Conservation (phyloP, 2,113 vertebrate species). For the Hepsetus odoe region DNA sequence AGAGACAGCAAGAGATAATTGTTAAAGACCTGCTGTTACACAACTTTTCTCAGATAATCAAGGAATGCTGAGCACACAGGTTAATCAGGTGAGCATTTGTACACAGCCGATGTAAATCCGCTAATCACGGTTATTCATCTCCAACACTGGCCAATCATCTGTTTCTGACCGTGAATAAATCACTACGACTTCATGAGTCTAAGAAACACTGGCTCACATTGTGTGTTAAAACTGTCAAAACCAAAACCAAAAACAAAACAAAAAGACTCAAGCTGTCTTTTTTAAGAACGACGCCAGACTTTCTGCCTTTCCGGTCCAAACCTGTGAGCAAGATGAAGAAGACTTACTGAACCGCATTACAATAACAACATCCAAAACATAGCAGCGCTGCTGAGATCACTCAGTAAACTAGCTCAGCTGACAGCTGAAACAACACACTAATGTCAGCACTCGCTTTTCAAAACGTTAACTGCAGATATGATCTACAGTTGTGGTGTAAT, state of each 20-base stretch:
- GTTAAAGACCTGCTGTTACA: neutral
- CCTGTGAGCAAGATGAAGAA: conserved; percentile 23
- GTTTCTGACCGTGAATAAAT: neutral
- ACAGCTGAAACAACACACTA: neutral
- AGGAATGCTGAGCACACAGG: conserved; percentile 5
- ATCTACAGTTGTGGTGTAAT: neutral
- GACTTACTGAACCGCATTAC: neutral
- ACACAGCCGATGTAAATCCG: neutral
- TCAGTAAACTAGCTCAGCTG: neutral
- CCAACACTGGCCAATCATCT: neutral
- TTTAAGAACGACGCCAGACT: neutral
- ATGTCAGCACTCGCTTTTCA: neutral
- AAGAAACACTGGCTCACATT: neutral
- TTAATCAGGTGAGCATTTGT: neutral
- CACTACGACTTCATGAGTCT: neutral
- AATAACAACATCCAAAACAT: neutral
- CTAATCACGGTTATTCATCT: neutral
- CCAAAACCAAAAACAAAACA: neutral
- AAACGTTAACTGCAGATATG: neutral
- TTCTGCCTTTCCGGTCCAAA: neutral
- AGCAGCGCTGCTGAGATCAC: neutral
- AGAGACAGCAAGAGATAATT: neutral
- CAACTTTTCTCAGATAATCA: conserved; percentile 9
- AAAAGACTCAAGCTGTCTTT: neutral
- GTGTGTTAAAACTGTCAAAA: neutral